Evolutionary conservation across 2,888 invertebrate species (phyloP).

Genomic region (Acanthoscelides obtectus): DNA sequence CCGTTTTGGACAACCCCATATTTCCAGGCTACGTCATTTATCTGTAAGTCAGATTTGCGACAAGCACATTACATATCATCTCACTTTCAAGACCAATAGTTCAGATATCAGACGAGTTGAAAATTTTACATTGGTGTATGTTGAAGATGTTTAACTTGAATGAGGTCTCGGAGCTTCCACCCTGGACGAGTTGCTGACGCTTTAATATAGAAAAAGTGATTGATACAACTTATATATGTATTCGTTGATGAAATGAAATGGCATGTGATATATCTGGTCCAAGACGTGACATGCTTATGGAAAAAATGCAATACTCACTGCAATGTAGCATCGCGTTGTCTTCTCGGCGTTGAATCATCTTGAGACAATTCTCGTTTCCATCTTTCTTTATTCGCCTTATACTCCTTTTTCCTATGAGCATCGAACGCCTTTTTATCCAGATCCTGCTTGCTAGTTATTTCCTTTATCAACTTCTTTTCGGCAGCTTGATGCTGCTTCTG

Average conservation of each 20-base stretch:
- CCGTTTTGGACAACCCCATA: too few relatives aligned
- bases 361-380: conserved; percentile 92
- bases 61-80: too few relatives aligned
- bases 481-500: conserved; percentile 81
- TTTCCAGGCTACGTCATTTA: background rate
- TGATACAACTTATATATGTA: too few relatives aligned
- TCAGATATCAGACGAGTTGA: too few relatives aligned
- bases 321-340: conserved; percentile 84
- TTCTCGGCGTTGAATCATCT: conserved; percentile 88
- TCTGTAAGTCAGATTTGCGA: too few relatives aligned
- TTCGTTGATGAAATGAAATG: too few relatives aligned
- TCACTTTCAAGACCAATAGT: too few relatives aligned
- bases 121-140: too few relatives aligned
- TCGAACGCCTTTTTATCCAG: conserved; percentile 89
- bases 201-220: too few relatives aligned
- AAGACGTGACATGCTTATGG: background rate
- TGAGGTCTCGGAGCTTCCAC: too few relatives aligned
- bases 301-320: conserved; percentile 53
- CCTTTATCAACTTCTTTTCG: conserved; percentile 91
- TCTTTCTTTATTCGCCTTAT: conserved; percentile 92
- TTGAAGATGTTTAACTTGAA: background rate
- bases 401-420: conserved; percentile 92
- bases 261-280: background rate
- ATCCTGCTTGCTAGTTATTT: conserved; percentile 84
- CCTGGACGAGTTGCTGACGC: too few relatives aligned